These are phyloP conservation scores for Monochamus saltuarius DNA, from an alignment of 1,140 invertebrate species.

Conservation along the genomic window DNA sequence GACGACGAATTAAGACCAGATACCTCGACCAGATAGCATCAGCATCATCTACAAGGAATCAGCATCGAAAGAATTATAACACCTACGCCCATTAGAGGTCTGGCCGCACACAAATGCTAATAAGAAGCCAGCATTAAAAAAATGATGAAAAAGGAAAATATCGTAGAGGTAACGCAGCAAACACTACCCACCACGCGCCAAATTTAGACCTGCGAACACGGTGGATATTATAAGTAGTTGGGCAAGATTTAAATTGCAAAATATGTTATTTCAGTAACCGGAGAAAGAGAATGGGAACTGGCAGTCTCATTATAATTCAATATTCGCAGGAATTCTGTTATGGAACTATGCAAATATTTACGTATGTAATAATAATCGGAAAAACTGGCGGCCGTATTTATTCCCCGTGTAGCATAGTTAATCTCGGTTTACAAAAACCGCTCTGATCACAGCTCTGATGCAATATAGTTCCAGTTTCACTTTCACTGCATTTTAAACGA, in stretches of 20 bases:
- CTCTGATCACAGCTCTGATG: not conserved
- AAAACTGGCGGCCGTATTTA: not conserved
- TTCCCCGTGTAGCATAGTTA: not conserved
- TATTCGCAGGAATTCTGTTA: conserved; percentile 7
- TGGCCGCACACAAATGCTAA: no score
- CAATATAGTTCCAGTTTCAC: conserved; percentile 6
- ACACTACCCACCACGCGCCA: no score
- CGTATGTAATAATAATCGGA: not conserved
- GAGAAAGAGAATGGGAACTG: conserved; percentile 11
- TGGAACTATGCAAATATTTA: conserved; percentile 5
- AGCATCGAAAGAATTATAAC: no score
- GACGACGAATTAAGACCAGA: no score
- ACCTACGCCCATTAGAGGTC: no score
- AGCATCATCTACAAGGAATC: no score
- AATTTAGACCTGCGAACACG: no score
- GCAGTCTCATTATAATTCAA: conserved; percentile 6
- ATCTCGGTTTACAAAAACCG: conserved; percentile 10
- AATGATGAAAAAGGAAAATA: no score
- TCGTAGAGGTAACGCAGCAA: no score
- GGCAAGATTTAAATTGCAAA: conserved; percentile 5
- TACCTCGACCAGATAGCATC: no score
- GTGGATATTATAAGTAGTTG: no score
- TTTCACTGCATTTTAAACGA: conserved; percentile 4
- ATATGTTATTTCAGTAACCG: conserved; percentile 2
- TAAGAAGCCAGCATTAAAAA: no score